Percentiles rank a stretch among this genome's conserved stretches.
phyloP scores from a whole-genome alignment of 1,140 invertebrate genomes.

The Drosophila biarmipes region DNA sequence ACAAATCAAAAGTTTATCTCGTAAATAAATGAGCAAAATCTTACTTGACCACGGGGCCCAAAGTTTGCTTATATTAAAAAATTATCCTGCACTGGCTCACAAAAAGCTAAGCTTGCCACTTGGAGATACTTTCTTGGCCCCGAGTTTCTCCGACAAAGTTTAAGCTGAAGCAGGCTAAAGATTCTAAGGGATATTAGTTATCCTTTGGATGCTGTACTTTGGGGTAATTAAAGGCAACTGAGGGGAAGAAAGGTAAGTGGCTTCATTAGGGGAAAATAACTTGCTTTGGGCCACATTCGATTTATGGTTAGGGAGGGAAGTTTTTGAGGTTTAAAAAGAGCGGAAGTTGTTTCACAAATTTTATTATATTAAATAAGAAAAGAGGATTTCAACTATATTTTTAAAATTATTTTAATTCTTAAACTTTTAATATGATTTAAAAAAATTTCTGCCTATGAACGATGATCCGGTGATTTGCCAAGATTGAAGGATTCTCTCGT shows the following conservation, averaged over 20 bases:
- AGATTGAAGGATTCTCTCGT: not conserved
- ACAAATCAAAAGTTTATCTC: constrained; percentile 81
- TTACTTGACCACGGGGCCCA: constrained; percentile 47
- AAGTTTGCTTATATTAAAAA: constrained; percentile 35
- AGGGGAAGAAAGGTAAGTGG: constrained; percentile 12
- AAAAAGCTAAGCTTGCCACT: constrained; percentile 5
- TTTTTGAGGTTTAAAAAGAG: not conserved
- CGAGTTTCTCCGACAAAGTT: constrained; percentile 19
- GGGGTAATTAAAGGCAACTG: constrained; percentile 54
- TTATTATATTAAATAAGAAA: too few relatives aligned
- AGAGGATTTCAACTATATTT: too few relatives aligned
- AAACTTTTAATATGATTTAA: too few relatives aligned
- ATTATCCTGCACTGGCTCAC: constrained; percentile 10
- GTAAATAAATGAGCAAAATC: constrained; percentile 74
- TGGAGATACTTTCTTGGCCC: constrained; percentile 1
- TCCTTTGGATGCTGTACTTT: constrained; percentile 36
- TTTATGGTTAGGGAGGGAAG: not conserved
- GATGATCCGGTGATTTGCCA: not conserved
- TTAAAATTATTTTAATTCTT: too few relatives aligned
- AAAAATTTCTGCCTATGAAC: too few relatives aligned
- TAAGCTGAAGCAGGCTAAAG: constrained; percentile 20
- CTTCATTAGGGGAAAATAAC: constrained; percentile 20
- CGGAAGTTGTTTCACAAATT: not conserved
- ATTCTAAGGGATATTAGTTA: constrained; percentile 36
- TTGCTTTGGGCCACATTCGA: constrained; percentile 1